A percentile compares a stretch with the other conserved stretches of the same genome.
These are phyloP conservation scores for Pinctada fucata DNA, from an alignment of 2,888 invertebrate genomes.

Conservation along the genomic window DNA sequence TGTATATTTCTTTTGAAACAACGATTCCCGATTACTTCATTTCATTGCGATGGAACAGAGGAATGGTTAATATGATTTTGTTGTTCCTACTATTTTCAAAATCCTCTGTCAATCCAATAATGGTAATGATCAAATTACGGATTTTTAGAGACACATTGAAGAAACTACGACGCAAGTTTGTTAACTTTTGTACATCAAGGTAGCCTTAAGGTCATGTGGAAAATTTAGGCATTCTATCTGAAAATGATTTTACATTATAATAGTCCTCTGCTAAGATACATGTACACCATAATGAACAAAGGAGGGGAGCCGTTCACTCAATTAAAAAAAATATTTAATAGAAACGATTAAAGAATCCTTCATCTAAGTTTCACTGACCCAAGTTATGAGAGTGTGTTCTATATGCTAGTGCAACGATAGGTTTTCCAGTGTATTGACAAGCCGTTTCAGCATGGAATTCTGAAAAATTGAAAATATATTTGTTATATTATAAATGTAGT, in stretches of 20 bases:
- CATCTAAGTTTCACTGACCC: too few relatives aligned
- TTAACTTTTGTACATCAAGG: too few relatives aligned
- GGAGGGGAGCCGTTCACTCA: too few relatives aligned
- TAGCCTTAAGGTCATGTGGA: too few relatives aligned
- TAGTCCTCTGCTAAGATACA: too few relatives aligned
- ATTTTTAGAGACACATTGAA: background rate
- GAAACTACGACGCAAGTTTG: background rate
- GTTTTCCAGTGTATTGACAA: constrained; percentile 87
- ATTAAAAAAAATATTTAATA: too few relatives aligned
- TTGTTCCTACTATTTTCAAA: background rate
- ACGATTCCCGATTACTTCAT: background rate
- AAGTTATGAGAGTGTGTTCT: constrained; percentile 94
- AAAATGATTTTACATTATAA: too few relatives aligned
- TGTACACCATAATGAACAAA: too few relatives aligned
- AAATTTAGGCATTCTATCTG: too few relatives aligned
- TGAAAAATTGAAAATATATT: constrained; percentile 34
- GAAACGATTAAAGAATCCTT: too few relatives aligned
- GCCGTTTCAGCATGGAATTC: constrained; percentile 89
- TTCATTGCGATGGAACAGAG: background rate
- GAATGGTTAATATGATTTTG: background rate
- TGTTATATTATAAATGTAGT: background rate
- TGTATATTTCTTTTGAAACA: background rate
- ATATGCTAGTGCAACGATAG: constrained; percentile 94
- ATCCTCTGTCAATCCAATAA: background rate
- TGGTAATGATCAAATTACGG: background rate